Percentiles rank a stretch among this genome's conserved stretches.
phyloP scores from a whole-genome alignment of 2,888 invertebrate genomes.

The Lumbricus terrestris region DNA sequence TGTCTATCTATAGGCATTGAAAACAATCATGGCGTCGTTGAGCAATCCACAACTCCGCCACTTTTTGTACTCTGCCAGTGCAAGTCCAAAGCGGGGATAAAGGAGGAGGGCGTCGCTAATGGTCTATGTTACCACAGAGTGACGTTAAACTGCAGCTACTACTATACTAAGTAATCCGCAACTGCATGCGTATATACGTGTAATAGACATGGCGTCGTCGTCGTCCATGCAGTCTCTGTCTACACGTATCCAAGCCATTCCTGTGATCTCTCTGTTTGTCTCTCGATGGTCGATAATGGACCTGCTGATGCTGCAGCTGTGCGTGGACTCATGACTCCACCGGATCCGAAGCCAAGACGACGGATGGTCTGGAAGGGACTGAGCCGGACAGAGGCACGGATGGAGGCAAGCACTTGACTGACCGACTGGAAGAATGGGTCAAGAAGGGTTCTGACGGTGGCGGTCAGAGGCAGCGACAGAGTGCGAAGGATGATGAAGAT shows the following conservation, averaged over 20 bases:
- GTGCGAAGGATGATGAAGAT: constrained; percentile 24
- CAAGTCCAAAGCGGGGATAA: no score
- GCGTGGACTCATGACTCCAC: not conserved
- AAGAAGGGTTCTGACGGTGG: constrained; percentile 24
- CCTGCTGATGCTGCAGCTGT: no score
- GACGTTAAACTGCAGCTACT: no score
- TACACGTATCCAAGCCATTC: not conserved
- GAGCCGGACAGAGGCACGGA: not conserved
- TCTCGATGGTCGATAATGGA: not conserved
- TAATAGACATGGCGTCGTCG: no score
- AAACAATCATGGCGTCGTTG: not conserved
- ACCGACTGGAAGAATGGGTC: constrained; percentile 30
- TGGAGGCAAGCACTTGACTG: constrained; percentile 7
- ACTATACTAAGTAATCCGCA: no score
- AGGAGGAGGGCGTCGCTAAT: no score
- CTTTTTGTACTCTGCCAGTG: no score
- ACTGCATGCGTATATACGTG: no score
- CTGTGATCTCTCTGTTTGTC: not conserved
- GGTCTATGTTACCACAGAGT: no score
- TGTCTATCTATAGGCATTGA: not conserved
- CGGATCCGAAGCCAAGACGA: not conserved
- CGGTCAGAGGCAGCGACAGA: constrained; percentile 25
- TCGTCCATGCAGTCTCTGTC: no score
- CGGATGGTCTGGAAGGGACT: not conserved
- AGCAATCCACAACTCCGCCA: no score